Evolutionary conservation across 2,888 invertebrate species (phyloP).

Genomic region (Pollenia griseotomentosa): DNA sequence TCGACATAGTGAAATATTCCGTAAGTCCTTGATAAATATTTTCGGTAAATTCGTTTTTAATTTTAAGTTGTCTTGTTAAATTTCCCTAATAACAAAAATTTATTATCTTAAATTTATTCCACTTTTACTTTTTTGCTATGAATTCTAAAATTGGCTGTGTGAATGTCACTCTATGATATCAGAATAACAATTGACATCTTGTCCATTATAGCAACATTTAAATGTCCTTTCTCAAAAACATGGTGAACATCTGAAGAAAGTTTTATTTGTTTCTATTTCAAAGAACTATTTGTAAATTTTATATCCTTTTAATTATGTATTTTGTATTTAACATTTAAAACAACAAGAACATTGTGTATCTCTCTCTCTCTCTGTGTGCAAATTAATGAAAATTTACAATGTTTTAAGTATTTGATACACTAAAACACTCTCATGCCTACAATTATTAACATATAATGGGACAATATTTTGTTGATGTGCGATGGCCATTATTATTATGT

Average conservation of each 20-base stretch:
- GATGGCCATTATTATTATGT: constrained; percentile 42
- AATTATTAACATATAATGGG: neutral
- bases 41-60: no score
- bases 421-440: constrained; percentile 24
- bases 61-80: no score
- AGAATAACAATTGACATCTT: neutral
- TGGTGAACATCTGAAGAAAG: neutral
- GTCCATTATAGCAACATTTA: constrained; percentile 5
- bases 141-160: neutral
- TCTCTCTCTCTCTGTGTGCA: neutral
- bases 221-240: neutral
- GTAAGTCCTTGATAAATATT: no score
- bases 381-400: constrained; percentile 25
- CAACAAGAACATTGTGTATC: no score
- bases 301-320: constrained; percentile 72
- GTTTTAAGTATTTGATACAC: constrained; percentile 5
- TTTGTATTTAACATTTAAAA: neutral
- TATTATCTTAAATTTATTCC: neutral
- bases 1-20: no score
- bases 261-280: neutral
- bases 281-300: constrained; percentile 53
- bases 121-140: neutral
- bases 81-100: no score
- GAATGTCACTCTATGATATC: no score
- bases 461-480: constrained; percentile 8